Percentiles rank a stretch among this genome's conserved stretches.
These are phyloP conservation scores for Leucoma salicis DNA, from an alignment of 2,888 invertebrate genomes.

Conservation along the genomic window DNA sequence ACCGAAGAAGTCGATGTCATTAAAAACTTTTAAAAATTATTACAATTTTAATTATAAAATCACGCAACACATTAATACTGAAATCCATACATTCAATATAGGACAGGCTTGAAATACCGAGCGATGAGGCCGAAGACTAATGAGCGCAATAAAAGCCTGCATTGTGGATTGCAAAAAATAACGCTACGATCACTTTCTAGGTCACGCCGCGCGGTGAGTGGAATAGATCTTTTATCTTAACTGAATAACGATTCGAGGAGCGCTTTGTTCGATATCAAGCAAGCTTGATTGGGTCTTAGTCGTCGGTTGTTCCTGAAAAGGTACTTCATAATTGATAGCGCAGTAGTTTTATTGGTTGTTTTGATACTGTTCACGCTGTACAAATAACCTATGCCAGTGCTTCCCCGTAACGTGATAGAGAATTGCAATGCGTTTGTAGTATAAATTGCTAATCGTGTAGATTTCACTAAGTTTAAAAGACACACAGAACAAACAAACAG, in stretches of 20 bases:
- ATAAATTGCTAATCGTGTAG: too few relatives aligned
- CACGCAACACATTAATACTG: conserved; percentile 18
- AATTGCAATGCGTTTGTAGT: too few relatives aligned
- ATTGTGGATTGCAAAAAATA: conserved; percentile 48
- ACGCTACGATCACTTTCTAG: conserved; percentile 46
- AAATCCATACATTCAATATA: conserved; percentile 39
- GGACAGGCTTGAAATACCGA: conserved; percentile 34
- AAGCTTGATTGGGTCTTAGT: conserved; percentile 27
- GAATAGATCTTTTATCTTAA: conserved; percentile 46
- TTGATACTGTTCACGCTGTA: too few relatives aligned
- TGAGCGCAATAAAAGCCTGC: conserved; percentile 53
- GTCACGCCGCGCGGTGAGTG: conserved; percentile 37
- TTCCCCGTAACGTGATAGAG: too few relatives aligned
- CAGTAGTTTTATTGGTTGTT: too few relatives aligned
- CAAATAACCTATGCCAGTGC: too few relatives aligned
- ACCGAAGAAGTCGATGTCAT: too few relatives aligned
- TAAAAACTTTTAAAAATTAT: too few relatives aligned
- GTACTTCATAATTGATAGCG: too few relatives aligned
- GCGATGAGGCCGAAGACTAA: conserved; percentile 41
- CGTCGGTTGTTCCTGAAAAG: conserved; percentile 1
- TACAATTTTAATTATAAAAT: conserved; percentile 17
- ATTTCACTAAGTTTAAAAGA: too few relatives aligned
- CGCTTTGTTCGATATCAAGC: conserved; percentile 46
- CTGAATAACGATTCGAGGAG: conserved; percentile 41
- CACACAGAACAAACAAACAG: too few relatives aligned